Percentiles rank a stretch among this genome's conserved stretches.
These are phyloP conservation scores for Tetrao urogallus DNA, from an alignment of 2,113 vertebrate genomes.

Conservation along the genomic window DNA sequence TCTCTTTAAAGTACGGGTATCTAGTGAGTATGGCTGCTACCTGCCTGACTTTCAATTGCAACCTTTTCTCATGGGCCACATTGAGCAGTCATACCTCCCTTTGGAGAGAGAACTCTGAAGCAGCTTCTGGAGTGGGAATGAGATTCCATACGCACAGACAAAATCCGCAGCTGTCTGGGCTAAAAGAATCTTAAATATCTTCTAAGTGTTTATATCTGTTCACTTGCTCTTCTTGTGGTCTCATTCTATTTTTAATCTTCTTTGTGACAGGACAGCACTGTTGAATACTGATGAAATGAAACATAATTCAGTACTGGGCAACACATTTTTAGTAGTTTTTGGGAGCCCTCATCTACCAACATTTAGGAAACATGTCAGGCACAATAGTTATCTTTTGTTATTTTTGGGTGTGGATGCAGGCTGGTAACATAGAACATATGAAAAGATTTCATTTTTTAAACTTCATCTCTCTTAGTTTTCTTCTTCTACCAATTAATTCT, in stretches of 20 bases:
- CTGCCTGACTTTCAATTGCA: neutral
- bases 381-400: neutral
- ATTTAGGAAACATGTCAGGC: neutral
- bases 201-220: constrained; percentile 8
- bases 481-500: neutral
- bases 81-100: neutral
- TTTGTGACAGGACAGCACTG: neutral
- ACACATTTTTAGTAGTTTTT: neutral
- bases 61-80: neutral
- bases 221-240: constrained; percentile 10
- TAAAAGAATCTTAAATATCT: constrained; percentile 22
- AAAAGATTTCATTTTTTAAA: neutral
- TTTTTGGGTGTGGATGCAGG: neutral
- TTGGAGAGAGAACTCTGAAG: neutral
- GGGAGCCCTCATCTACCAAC: neutral
- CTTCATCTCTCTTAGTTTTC: neutral
- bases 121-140: neutral
- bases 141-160: neutral
- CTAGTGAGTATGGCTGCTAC: neutral
- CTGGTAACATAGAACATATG: neutral
- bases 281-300: constrained; percentile 52
- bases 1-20: neutral
- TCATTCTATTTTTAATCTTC: constrained; percentile 47
- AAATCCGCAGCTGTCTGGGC: neutral
- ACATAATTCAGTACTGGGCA: neutral